Conservation (phyloP, 2,888 invertebrate genomes). For the Trachelus tabidus region DNA sequence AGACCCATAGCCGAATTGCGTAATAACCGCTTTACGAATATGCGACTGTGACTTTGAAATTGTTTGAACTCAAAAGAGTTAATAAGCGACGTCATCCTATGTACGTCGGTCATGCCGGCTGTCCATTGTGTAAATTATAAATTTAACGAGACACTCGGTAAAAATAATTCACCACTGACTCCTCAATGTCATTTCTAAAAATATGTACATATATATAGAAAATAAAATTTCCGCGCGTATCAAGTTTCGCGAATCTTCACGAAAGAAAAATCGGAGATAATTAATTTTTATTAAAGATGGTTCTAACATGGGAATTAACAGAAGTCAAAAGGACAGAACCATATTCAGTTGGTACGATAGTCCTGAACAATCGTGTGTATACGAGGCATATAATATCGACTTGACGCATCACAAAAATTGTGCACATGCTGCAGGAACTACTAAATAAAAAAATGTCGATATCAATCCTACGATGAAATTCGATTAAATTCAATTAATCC, state of each 20-base stretch:
- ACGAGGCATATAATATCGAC: too few species aligned
- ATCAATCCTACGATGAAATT: neutral
- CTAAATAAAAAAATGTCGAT: neutral
- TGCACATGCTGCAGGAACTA: too few species aligned
- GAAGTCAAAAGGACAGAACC: too few species aligned
- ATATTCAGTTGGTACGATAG: too few species aligned
- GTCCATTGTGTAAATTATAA: neutral
- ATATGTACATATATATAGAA: neutral
- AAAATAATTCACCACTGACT: neutral
- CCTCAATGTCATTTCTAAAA: neutral
- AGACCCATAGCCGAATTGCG: too few species aligned
- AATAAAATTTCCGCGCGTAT: too few species aligned
- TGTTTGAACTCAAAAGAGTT: neutral
- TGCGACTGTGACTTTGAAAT: neutral
- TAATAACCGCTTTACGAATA: too few species aligned
- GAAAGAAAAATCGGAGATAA: neutral
- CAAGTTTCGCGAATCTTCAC: neutral
- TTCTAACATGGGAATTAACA: too few species aligned
- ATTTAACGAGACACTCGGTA: neutral
- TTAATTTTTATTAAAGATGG: neutral
- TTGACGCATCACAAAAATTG: too few species aligned
- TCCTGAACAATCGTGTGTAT: too few species aligned
- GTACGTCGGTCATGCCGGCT: neutral
- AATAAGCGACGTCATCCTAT: neutral
- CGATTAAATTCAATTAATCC: neutral